A percentile compares a stretch with the other conserved stretches of the same genome.
These are phyloP conservation scores for Oncorhynchus tshawytscha DNA, from an alignment of 2,113 vertebrate genomes.

Conservation along the genomic window DNA sequence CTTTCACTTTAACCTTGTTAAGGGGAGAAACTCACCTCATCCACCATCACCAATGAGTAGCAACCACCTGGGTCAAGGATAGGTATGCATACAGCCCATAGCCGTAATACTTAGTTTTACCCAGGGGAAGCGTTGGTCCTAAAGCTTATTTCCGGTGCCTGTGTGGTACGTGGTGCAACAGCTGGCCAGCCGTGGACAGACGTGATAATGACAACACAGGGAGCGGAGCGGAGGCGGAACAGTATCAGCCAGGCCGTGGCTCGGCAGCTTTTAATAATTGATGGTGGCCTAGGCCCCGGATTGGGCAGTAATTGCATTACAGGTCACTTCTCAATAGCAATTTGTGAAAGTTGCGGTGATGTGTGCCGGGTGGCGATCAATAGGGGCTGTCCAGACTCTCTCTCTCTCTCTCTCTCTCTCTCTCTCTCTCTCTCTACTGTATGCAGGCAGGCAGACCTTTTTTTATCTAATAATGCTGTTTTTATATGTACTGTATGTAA, in stretches of 20 bases:
- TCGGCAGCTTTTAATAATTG: conserved; percentile 80
- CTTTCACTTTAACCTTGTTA: too few relatives aligned
- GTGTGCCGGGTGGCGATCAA: conserved; percentile 74
- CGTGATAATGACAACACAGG: conserved; percentile 64
- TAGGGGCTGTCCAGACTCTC: conserved; percentile 58
- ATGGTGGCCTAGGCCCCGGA: conserved; percentile 72
- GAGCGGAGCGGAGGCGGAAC: conserved; percentile 52
- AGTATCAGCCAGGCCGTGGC: conserved; percentile 49
- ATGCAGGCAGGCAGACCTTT: neutral
- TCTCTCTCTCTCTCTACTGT: conserved; percentile 26
- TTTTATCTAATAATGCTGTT: too few relatives aligned
- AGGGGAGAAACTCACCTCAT: too few relatives aligned
- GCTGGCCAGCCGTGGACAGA: conserved; percentile 63
- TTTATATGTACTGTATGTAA: too few relatives aligned
- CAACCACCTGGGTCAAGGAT: too few relatives aligned
- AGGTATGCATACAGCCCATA: conserved; percentile 36
- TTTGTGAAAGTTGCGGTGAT: conserved; percentile 81
- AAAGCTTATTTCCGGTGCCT: conserved; percentile 62
- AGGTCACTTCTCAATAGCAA: conserved; percentile 84
- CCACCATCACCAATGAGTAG: too few relatives aligned
- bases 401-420: too few relatives aligned
- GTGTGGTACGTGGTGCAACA: conserved; percentile 39
- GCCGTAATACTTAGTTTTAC: conserved; percentile 46
- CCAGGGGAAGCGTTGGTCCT: conserved; percentile 33
- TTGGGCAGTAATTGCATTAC: conserved; percentile 81